Evolutionary conservation across 2,797 vertebrate species (phyloP).

Genomic region (Xenops minutus): DNA sequence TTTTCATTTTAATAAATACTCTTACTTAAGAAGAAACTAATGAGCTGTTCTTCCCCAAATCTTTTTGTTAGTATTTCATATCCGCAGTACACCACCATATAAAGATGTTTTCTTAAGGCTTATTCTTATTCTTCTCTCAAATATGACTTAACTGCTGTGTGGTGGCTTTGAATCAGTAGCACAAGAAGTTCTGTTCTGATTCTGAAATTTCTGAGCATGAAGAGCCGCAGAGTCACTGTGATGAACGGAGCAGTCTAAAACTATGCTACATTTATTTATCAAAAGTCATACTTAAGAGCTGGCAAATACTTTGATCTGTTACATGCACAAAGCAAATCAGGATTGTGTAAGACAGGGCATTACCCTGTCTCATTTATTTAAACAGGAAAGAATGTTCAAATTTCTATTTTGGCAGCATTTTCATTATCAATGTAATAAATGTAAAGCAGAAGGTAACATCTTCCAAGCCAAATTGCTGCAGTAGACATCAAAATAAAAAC

Average conservation of each 20-base stretch:
- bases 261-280: neutral
- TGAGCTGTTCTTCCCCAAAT: neutral
- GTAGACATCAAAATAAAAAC: neutral
- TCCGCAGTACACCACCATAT: neutral
- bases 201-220: neutral
- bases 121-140: neutral
- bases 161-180: neutral
- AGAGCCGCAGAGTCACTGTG: neutral
- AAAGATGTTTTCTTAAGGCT: neutral
- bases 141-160: neutral
- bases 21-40: constrained; percentile 10
- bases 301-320: neutral
- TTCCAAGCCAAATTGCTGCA: neutral
- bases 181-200: neutral
- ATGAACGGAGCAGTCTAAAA: neutral
- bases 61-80: neutral
- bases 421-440: neutral
- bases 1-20: constrained; percentile 31
- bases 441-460: neutral
- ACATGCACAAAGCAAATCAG: neutral
- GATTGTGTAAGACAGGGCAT: neutral
- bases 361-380: neutral
- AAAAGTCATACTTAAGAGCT: neutral
- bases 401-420: neutral
- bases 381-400: neutral